Evolutionary conservation across 2,113 vertebrate genomes (phyloP), one percentile per base, ranked within the genome.

Genomic region (Buteo buteo): DNA sequence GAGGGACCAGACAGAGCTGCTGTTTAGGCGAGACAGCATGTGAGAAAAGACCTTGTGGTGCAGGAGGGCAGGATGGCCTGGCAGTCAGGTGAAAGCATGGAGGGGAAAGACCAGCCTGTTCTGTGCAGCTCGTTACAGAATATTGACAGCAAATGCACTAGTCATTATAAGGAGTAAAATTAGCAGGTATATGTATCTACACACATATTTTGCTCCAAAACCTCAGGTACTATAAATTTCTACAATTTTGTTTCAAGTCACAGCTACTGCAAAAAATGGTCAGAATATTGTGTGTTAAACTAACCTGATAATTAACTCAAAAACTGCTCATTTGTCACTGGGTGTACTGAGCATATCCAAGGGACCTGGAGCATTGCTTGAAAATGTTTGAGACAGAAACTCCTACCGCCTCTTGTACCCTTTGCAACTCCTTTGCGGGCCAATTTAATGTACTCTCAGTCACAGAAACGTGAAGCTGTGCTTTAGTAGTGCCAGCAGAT

Each of bases 381-480:
- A 77, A 90, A 82, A 91, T 71, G 88, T 94, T 88, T 90, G 77
- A 85, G 67, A 92, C 42, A 87, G 45, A 82, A 94, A 93, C 57
- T 90, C 83, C 82, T 26, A 19, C 58, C 7, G 16, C 84, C 70
- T 49, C 67, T 74, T 31, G n/a, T 85, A 83, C 61, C 52, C 96
- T 95, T 86, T 88, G 88, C 69, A 79, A 29, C 77, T 92, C 57
- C 79, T 93, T 70, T 94, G 69, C 9, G 0, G 86, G 87, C 90
- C 72, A 71, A 44, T 92, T 91, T 88, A 83, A 77, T 76, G 73
- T 67, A 77, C 82, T 86, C 92, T 88, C 82, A 59, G 71, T 92
- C 70, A 79, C 85, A 88, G 96, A 91, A 96, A 97, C 18, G 18
- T 42, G 67, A 96, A n/a, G 71, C 95, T 96, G 90, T 79, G 93